These are phyloP conservation scores for Tretioscincus oriximinensis DNA, from an alignment of 2,113 vertebrate genomes.

Conservation along the genomic window DNA sequence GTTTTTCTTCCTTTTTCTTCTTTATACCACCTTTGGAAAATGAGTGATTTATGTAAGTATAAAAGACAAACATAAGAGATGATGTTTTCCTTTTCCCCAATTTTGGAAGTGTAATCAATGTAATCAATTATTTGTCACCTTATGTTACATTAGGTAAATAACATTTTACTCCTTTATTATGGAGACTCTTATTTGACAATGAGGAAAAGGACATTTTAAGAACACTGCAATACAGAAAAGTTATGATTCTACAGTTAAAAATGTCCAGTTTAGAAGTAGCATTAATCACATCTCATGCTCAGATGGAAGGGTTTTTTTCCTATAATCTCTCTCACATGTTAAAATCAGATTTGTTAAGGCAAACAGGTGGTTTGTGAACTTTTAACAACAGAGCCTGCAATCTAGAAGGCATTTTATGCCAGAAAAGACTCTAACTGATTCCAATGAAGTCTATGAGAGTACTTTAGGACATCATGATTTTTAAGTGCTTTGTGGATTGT, in stretches of 20 bases:
- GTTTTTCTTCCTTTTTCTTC: too few relatives aligned
- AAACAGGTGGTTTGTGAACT: constrained; percentile 43
- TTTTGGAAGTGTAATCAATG: background rate
- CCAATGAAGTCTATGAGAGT: background rate
- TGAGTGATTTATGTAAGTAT: background rate
- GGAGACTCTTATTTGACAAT: background rate
- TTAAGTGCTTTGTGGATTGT: constrained; percentile 2
- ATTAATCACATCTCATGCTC: background rate
- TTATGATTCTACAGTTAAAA: background rate
- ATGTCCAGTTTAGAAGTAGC: background rate
- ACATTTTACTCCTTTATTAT: background rate
- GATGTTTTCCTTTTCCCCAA: background rate
- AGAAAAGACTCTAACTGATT: background rate
- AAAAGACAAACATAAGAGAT: background rate
- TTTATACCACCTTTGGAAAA: background rate
- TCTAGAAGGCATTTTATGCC: background rate
- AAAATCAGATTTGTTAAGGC: constrained; percentile 27
- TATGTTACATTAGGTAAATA: background rate
- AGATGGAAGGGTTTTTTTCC: constrained; percentile 15
- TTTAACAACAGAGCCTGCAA: constrained; percentile 31
- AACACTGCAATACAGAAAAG: background rate
- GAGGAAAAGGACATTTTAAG: background rate
- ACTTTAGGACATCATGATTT: constrained; percentile 10
- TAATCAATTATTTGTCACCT: background rate
- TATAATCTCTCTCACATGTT: constrained; percentile 42